Evolutionary conservation across 2,888 invertebrate genomes (phyloP), one percentile per base, ranked within the genome.

Genomic region (Acleris laterana): DNA sequence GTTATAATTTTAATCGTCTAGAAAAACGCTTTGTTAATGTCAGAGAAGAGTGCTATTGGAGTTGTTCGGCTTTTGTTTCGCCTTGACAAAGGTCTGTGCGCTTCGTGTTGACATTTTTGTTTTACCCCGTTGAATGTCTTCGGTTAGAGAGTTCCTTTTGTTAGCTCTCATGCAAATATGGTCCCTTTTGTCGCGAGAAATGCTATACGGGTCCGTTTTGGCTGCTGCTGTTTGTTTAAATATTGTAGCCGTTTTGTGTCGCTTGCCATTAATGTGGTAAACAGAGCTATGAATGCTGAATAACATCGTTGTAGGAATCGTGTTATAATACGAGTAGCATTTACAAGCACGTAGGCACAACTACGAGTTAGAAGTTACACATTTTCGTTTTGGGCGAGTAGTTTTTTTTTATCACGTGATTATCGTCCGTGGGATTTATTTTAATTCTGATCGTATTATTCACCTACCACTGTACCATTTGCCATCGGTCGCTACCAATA

Each of bases 31-130:
- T 65, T 62, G 57, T 66, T 66, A 56, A 66, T 51, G 65, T 61
- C 17, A 19, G 50, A 17, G 62, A 25, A 57, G 46, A 17, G 11
- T 42, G 48, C 25, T 48, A 60, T 58, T 32, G 61, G 49, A 42
- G 50, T 51, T 38, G 52, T 53, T 57, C 49, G 57, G 51, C 70
- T 73, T 74, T 78, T 76, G 77, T 78, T 74, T 69, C 63, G 70
- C 68, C 62, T 68, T 69, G 73, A 79, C 77, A 77, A 74, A 74
- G 72, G 71, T 63, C 58, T 51, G 70, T 74, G 68, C 75, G 77
- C 78, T 82, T 79, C 79, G 81, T 87, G 88, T 88, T 86, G 85
- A 84, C 85, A 86, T 88, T 88, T 89, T 87, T 87, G 87, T 87
- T 83, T 69, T 82, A 84, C 83, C 78, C 82, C 78, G 82, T 83